Evolutionary conservation across 2,113 vertebrate genomes (phyloP).

Genomic region (Epinephelus fuscoguttatus): DNA sequence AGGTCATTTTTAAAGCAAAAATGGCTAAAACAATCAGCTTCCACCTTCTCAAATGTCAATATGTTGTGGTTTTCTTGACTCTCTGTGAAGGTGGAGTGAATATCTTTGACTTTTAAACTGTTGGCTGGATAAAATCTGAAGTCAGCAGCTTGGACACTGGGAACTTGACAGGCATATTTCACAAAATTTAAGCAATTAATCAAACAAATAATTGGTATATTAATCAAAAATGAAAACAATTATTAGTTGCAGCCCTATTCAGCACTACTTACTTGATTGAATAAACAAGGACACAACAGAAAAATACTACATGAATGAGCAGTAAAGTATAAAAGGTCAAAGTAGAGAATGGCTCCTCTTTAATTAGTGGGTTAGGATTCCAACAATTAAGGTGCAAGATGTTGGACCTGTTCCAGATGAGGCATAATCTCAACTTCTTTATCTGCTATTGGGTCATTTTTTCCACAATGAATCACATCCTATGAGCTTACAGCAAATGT

Average conservation of each 20-base stretch:
- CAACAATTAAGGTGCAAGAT: neutral
- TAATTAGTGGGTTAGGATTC: neutral
- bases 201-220: neutral
- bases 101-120: neutral
- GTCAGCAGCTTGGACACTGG: neutral
- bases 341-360: neutral
- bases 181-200: neutral
- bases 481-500: neutral
- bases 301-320: neutral
- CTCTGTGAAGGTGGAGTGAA: too few species aligned
- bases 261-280: neutral
- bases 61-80: neutral
- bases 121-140: neutral
- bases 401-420: neutral
- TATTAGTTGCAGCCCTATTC: neutral
- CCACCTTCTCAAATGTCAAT: neutral
- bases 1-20: too few species aligned
- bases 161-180: too few species aligned
- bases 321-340: neutral
- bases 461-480: neutral
- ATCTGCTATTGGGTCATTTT: neutral
- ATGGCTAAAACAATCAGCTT: too few species aligned
- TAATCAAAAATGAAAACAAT: too few species aligned
- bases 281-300: neutral
- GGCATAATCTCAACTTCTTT: neutral